Evolutionary conservation across 2,113 vertebrate species (phyloP).

Genomic region (Trematomus loennbergii): DNA sequence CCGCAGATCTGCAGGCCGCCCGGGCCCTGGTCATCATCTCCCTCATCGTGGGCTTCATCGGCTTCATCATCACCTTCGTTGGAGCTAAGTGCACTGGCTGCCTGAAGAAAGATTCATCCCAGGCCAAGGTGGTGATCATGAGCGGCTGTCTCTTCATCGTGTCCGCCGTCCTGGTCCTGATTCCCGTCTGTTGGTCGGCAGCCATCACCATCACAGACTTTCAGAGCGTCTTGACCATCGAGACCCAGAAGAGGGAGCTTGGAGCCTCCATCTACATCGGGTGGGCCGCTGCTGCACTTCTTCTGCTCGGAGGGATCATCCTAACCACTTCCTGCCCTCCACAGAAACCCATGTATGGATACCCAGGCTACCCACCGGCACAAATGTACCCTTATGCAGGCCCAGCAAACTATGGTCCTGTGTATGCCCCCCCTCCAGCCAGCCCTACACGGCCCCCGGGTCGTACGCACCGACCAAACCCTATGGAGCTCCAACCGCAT

Average conservation of each 20-base stretch:
- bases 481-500: constrained; percentile 55
- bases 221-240: constrained; percentile 55
- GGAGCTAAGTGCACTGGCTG: constrained; percentile 81
- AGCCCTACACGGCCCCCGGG: constrained; percentile 54
- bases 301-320: constrained; percentile 82
- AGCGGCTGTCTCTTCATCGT: constrained; percentile 77
- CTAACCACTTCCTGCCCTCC: constrained; percentile 84
- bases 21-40: constrained; percentile 84
- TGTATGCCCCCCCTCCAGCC: constrained; percentile 72
- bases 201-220: constrained; percentile 81
- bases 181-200: constrained; percentile 83
- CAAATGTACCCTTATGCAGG: constrained; percentile 68
- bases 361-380: constrained; percentile 49
- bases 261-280: constrained; percentile 84
- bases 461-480: constrained; percentile 72
- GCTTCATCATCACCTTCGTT: constrained; percentile 76
- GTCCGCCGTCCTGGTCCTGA: constrained; percentile 69
- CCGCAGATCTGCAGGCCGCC: constrained; percentile 89
- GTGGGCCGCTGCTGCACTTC: constrained; percentile 72
- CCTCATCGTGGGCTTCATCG: constrained; percentile 73
- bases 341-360: constrained; percentile 51
- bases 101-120: constrained; percentile 70
- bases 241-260: constrained; percentile 78
- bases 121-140: constrained; percentile 76
- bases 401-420: constrained; percentile 49